A percentile compares a stretch with the other conserved stretches of the same genome.
Evolutionary conservation across 1,140 invertebrate genomes (phyloP).

Genomic region (Calliphora vicina): DNA sequence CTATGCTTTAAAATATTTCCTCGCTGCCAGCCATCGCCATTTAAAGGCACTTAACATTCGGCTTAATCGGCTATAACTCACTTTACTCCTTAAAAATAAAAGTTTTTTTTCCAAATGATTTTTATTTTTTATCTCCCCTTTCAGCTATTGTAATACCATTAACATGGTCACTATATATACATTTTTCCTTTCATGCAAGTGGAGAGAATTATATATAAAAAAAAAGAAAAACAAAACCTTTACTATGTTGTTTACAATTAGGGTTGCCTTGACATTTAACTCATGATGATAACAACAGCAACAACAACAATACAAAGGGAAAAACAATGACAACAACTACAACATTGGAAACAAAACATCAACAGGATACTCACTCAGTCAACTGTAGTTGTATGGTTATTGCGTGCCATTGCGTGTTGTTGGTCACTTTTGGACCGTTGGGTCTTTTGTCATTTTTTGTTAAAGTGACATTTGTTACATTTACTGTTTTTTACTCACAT

Average conservation of each 20-base stretch:
- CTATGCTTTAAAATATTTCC: too few species aligned
- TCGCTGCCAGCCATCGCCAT: too few species aligned
- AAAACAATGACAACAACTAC: not conserved
- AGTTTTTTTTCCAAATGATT: too few species aligned
- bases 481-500: not conserved
- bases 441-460: not conserved
- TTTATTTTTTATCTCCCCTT: not conserved
- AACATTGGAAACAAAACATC: not conserved
- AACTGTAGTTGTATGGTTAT: not conserved
- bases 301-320: not conserved
- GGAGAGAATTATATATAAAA: too few species aligned
- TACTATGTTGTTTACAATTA: conserved; percentile 18
- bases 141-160: conserved; percentile 13
- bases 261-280: conserved; percentile 32
- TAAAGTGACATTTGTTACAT: not conserved
- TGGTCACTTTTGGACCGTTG: not conserved
- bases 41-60: too few species aligned
- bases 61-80: too few species aligned
- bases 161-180: not conserved
- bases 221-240: not conserved
- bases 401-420: not conserved
- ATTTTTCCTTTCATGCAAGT: too few species aligned
- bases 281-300: conserved; percentile 12
- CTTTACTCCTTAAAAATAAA: too few species aligned
- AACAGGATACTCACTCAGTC: conserved; percentile 2